Percentiles rank a stretch among this genome's conserved stretches.
Conservation (phyloP, 2,888 invertebrate species). For the Tolmerus cingulatus region DNA sequence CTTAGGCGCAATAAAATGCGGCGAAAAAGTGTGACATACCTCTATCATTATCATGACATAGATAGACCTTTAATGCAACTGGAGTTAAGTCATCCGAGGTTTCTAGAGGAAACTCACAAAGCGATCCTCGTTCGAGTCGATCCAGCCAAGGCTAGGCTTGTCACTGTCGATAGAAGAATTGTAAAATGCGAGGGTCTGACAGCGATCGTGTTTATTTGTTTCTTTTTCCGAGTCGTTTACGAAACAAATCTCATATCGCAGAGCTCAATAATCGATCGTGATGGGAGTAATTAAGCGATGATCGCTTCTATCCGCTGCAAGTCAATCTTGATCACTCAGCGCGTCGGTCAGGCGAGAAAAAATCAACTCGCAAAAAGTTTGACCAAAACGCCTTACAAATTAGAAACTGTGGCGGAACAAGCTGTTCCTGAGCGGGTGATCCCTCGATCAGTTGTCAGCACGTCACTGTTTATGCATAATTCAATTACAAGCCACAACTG, state of each 20-base stretch:
- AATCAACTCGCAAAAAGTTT: neutral
- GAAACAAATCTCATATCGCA: neutral
- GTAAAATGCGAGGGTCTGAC: constrained; percentile 19
- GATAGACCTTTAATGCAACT: constrained; percentile 39
- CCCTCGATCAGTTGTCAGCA: constrained; percentile 26
- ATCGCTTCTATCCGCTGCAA: neutral
- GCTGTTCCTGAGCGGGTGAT: constrained; percentile 23
- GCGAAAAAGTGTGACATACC: constrained; percentile 45
- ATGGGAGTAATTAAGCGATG: constrained; percentile 34
- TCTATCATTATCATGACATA: constrained; percentile 47
- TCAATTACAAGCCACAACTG: constrained; percentile 32
- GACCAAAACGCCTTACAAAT: constrained; percentile 5
- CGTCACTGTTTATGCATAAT: constrained; percentile 34
- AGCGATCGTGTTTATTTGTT: neutral
- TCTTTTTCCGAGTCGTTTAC: constrained; percentile 1
- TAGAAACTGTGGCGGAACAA: neutral
- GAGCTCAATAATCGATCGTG: constrained; percentile 13
- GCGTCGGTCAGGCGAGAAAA: neutral
- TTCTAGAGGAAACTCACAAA: constrained; percentile 29
- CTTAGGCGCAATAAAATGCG: constrained; percentile 14
- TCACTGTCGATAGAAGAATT: constrained; percentile 29
- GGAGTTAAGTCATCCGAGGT: constrained; percentile 9
- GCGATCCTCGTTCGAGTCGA: constrained; percentile 43
- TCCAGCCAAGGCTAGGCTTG: constrained; percentile 41
- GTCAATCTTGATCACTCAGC: neutral